Percentiles rank a stretch among this genome's conserved stretches.
Evolutionary conservation across 1,140 invertebrate genomes (phyloP).

Genomic region (Maconellicoccus hirsutus): DNA sequence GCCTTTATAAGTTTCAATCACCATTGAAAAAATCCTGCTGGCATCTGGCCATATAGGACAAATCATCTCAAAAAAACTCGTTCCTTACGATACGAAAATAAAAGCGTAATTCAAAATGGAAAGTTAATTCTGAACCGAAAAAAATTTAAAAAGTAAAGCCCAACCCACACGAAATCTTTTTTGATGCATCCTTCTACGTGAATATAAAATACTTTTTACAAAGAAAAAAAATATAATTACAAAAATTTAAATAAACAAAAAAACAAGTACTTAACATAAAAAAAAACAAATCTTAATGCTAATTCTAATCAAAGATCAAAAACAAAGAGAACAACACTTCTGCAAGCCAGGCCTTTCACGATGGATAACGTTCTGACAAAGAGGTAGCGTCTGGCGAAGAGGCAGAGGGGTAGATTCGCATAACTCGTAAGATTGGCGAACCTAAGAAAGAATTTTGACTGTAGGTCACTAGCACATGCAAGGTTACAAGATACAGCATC

Average conservation of each 20-base stretch:
- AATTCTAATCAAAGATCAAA: not conserved
- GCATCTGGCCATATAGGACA: not conserved
- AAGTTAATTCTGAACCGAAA: not conserved
- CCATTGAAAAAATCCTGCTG: not conserved
- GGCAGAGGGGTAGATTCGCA: not conserved
- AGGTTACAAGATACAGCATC: not conserved
- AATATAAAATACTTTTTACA: not conserved
- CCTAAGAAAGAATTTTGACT: not conserved
- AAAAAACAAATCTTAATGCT: not conserved
- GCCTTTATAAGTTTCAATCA: not conserved
- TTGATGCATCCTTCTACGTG: not conserved
- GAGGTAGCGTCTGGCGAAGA: not conserved
- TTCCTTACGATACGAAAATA: not conserved
- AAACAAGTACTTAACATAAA: not conserved
- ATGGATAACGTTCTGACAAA: no score
- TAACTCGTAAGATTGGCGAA: no score
- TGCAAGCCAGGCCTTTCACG: not conserved
- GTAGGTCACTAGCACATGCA: constrained; percentile 1
- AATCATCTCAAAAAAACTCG: not conserved
- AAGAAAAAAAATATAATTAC: not conserved
- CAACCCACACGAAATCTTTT: not conserved
- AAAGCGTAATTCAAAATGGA: constrained; percentile 1
- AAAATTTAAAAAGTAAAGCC: not conserved
- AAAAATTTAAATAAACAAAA: not conserved
- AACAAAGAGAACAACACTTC: not conserved